phyloP scores from a whole-genome alignment of 2,113 vertebrate species.

The Labrus mixtus region DNA sequence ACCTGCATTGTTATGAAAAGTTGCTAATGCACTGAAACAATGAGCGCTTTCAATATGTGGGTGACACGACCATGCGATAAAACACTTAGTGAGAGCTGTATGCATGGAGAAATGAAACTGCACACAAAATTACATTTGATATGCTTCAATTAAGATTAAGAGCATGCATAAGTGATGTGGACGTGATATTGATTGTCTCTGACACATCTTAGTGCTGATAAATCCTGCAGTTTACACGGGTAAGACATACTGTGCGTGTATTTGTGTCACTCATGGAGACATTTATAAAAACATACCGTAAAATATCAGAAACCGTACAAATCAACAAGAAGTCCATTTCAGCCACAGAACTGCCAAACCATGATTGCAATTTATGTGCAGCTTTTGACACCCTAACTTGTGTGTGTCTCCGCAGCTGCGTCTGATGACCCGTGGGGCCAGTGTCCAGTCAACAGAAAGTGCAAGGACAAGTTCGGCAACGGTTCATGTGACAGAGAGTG shows the following conservation, averaged over 20 bases:
- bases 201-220: neutral
- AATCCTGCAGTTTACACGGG: neutral
- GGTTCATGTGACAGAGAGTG: conserved; percentile 86
- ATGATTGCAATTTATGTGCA: neutral
- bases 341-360: neutral
- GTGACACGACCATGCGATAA: conserved; percentile 35
- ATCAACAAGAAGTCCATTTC: neutral
- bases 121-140: neutral
- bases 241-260: neutral
- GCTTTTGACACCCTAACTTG: neutral
- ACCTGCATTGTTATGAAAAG: conserved; percentile 68
- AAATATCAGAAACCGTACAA: neutral
- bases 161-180: neutral
- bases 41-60: conserved; percentile 39
- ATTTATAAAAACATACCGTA: neutral
- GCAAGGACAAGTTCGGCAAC: conserved; percentile 86
- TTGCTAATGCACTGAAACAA: conserved; percentile 65
- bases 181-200: neutral
- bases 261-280: neutral
- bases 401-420: conserved; percentile 63
- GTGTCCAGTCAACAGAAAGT: conserved; percentile 80
- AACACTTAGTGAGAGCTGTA: conserved; percentile 19
- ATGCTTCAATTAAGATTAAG: neutral
- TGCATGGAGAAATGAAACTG: neutral
- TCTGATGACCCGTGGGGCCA: conserved; percentile 85